Evolutionary conservation across 2,888 invertebrate species (phyloP), one percentile per base, ranked within the genome.

Genomic region (Scelioninae gen. 1): DNA sequence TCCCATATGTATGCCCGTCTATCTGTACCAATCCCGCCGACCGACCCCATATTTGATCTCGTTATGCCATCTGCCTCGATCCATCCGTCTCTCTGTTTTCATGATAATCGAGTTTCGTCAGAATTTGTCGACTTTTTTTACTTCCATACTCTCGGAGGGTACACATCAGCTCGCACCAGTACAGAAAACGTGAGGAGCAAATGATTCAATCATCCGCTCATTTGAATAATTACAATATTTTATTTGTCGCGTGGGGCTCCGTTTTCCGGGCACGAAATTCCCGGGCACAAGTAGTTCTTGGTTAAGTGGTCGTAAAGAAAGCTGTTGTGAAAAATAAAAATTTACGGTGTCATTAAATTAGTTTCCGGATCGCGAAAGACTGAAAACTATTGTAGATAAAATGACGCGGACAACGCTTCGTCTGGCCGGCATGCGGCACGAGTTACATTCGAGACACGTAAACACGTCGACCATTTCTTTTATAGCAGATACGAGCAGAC

Each of bases 41-140:
- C 40, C 82, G 77, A 83, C 77, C 85, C 85, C 80, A 87, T 86
- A 86, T 89, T 90, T 88, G 88, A 90, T 89, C 88, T 88, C 86
- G 88, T 89, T 88, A 87, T 85, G 84, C 87, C 81, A 69, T 74
- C 78, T 66, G 71, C 63, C 68, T 66, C 69, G 58, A 53, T 85
- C 74, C 83, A 79, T 84, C 75, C 79, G 85, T 82, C 75, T 31
- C 66, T 60, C 65, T 76, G 76, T 71, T 82, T 82, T 82, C 82
- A 85, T 69, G 80, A 85, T 82, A 85, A 87, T 87, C 75, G 81
- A 85, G 83, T 87, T 87, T 77, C 71, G 53, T 31, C 53, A 47
- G 69, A 69, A 82, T 60, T 77, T 47, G 65, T 47, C 51, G 63
- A 56, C 65, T 55, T 79, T 79, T 84, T 75, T 82, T 23, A n/a